Evolutionary conservation across 2,113 vertebrate species (phyloP).

Genomic region (Indri indri): DNA sequence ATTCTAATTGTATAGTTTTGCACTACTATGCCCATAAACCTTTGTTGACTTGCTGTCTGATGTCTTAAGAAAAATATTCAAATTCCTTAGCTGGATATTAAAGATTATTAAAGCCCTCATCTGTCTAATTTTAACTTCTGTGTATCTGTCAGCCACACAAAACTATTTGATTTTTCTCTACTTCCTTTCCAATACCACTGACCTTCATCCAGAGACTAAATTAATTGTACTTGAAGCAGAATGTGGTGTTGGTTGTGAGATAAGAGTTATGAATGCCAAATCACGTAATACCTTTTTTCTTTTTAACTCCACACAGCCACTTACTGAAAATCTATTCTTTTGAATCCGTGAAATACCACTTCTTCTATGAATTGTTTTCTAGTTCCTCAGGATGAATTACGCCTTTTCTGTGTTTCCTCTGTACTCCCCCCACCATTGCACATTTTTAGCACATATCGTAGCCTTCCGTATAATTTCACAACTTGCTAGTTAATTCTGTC

Average conservation of each 20-base stretch:
- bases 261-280: constrained; percentile 12
- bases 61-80: not conserved
- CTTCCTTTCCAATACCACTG: not conserved
- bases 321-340: not conserved
- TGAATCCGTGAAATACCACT: not conserved
- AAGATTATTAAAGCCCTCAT: not conserved
- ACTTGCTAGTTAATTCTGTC: not conserved
- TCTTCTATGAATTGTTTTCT: not conserved
- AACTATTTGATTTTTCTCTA: not conserved
- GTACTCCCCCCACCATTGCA: not conserved
- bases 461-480: not conserved
- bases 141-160: not conserved
- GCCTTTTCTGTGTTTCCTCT: not conserved
- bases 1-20: not conserved
- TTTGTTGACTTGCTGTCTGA: not conserved
- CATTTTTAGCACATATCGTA: not conserved
- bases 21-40: not conserved
- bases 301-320: not conserved
- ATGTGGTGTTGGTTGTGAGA: not conserved
- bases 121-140: not conserved
- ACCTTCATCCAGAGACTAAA: not conserved
- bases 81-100: not conserved
- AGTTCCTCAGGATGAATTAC: not conserved
- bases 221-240: not conserved
- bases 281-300: not conserved